These are phyloP conservation scores for Actinostola sp. DNA, from an alignment of 92 coral and sea anemone genomes.

Conservation along the genomic window DNA sequence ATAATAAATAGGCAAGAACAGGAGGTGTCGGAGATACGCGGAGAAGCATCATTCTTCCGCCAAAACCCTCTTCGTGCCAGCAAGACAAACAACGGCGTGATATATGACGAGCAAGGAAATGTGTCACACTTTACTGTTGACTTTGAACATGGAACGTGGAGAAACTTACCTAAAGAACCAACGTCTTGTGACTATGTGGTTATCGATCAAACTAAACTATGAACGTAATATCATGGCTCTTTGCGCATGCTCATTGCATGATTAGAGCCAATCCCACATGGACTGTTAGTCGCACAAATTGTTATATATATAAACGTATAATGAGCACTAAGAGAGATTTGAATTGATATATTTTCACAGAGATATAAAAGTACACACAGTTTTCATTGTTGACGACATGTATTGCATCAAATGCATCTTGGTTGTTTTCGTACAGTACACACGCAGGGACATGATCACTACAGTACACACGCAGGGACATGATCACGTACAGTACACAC, in stretches of 20 bases:
- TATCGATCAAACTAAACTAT: slow-evolving; percentile 28
- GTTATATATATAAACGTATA: too few species aligned
- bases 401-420: too few species aligned
- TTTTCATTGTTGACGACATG: too few species aligned
- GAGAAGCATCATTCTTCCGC: background rate
- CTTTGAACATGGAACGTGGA: slow-evolving; percentile 39
- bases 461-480: too few species aligned
- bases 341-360: too few species aligned
- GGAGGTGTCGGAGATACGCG: slow-evolving; percentile 1
- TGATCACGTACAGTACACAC: too few species aligned
- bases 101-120: slow-evolving; percentile 8
- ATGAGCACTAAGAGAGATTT: too few species aligned
- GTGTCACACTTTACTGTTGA: slow-evolving; percentile 6
- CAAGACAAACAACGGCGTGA: slow-evolving; percentile 12
- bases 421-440: too few species aligned
- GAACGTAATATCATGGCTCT: background rate
- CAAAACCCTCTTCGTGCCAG: background rate
- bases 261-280: too few species aligned
- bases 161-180: slow-evolving; percentile 3
- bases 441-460: too few species aligned
- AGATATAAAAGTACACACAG: too few species aligned
- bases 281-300: too few species aligned
- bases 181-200: slow-evolving; percentile 18
- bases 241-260: slow-evolving; percentile 8
- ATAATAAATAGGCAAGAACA: slow-evolving; percentile 17